Conservation (phyloP, 2,113 vertebrate genomes). For the Micromys minutus region DNA sequence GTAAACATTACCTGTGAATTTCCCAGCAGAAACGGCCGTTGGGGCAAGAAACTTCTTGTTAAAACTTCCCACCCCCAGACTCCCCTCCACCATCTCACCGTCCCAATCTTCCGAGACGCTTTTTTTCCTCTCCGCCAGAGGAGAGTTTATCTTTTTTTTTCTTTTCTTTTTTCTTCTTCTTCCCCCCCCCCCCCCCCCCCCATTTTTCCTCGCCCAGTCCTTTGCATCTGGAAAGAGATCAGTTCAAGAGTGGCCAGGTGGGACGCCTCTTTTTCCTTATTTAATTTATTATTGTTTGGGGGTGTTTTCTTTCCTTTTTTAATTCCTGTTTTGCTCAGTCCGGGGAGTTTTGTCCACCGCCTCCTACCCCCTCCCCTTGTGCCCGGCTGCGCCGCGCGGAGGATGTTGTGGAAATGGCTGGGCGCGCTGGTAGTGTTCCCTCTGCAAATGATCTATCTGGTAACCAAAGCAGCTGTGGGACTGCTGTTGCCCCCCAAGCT, state of each 20-base stretch:
- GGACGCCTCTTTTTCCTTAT: constrained; percentile 71
- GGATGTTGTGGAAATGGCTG: constrained; percentile 91
- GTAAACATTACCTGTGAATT: constrained; percentile 82
- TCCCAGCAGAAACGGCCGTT: constrained; percentile 73
- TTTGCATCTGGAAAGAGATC: constrained; percentile 68
- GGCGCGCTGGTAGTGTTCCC: constrained; percentile 91
- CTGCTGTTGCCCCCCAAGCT: constrained; percentile 88
- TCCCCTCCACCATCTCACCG: constrained; percentile 37
- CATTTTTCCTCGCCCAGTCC: background rate
- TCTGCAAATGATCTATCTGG: constrained; percentile 88
- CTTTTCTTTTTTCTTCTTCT: background rate
- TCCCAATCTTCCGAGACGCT: constrained; percentile 62
- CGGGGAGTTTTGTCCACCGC: constrained; percentile 66
- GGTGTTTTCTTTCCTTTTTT: constrained; percentile 51
- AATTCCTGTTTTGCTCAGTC: constrained; percentile 68
- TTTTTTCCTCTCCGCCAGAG: background rate
- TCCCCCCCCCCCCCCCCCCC: too few species aligned
- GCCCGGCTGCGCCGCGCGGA: constrained; percentile 74
- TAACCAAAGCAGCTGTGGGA: constrained; percentile 86
- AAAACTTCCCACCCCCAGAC: constrained; percentile 72
- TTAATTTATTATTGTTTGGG: constrained; percentile 40
- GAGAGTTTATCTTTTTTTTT: background rate
- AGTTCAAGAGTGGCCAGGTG: constrained; percentile 68
- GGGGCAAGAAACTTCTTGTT: constrained; percentile 79
- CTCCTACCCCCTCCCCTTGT: constrained; percentile 13